phyloP scores from a whole-genome alignment of 2,113 vertebrate species.

The Calyptomena viridis region DNA sequence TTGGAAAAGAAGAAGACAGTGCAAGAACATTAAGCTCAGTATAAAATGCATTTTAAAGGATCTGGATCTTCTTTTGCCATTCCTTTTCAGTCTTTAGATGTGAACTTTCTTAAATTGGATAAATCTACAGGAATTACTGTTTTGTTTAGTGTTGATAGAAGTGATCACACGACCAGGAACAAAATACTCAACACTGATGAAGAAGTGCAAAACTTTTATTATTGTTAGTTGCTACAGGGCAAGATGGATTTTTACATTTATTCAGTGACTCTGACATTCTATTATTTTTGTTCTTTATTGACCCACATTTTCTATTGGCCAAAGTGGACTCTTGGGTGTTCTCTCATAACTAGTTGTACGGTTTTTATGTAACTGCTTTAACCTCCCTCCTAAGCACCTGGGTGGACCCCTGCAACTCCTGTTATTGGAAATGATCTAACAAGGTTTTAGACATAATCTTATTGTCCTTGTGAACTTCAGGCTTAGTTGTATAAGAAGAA shows the following conservation, averaged over 20 bases:
- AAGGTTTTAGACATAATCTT: not conserved
- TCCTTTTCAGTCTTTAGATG: not conserved
- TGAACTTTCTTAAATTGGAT: not conserved
- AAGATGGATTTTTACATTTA: not conserved
- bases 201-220: not conserved
- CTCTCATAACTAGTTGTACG: not conserved
- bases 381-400: not conserved
- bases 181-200: not conserved
- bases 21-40: conserved; percentile 6
- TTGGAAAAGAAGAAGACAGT: conserved; percentile 21
- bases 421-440: not conserved
- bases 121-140: not conserved
- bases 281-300: not conserved
- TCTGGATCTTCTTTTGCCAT: not conserved
- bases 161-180: not conserved
- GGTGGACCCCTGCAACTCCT: not conserved
- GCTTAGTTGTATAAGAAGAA: not conserved
- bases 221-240: not conserved
- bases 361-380: not conserved
- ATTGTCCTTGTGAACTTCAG: not conserved
- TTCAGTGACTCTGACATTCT: not conserved
- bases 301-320: not conserved
- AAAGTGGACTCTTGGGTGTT: not conserved
- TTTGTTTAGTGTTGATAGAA: not conserved
- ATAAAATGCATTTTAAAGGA: conserved; percentile 17